phyloP scores from a whole-genome alignment of 1,140 invertebrate genomes.

The Forficula auricularia region DNA sequence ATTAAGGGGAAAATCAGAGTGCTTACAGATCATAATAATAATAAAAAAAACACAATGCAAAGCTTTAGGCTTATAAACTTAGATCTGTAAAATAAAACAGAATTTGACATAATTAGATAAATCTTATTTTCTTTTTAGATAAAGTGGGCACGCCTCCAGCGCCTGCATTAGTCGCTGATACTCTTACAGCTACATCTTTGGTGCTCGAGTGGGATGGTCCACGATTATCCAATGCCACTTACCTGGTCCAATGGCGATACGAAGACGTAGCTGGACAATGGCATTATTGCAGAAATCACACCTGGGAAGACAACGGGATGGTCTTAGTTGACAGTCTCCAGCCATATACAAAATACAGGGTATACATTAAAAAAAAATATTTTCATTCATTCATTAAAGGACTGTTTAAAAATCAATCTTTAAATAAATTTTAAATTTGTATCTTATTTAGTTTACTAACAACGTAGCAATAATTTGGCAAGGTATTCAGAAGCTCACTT shows the following conservation, averaged over 20 bases:
- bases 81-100: too few relatives aligned
- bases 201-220: constrained; percentile 57
- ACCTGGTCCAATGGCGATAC: constrained; percentile 58
- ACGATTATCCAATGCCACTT: constrained; percentile 38
- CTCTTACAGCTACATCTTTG: constrained; percentile 53
- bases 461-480: too few relatives aligned
- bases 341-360: constrained; percentile 76
- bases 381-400: not conserved
- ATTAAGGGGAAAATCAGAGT: too few relatives aligned
- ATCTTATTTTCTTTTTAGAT: too few relatives aligned
- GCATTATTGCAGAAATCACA: constrained; percentile 54
- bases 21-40: too few relatives aligned
- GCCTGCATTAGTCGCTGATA: constrained; percentile 56
- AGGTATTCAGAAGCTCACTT: too few relatives aligned
- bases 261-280: constrained; percentile 45
- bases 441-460: too few relatives aligned
- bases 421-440: too few relatives aligned
- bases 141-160: constrained; percentile 47
- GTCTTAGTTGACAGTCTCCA: constrained; percentile 56
- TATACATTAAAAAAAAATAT: constrained; percentile 25
- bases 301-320: constrained; percentile 41
- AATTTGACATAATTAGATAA: too few relatives aligned
- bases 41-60: too few relatives aligned
- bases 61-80: too few relatives aligned
- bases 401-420: not conserved